Evolutionary conservation across 2,113 vertebrate genomes (phyloP).

Genomic region (Axis porcinus): DNA sequence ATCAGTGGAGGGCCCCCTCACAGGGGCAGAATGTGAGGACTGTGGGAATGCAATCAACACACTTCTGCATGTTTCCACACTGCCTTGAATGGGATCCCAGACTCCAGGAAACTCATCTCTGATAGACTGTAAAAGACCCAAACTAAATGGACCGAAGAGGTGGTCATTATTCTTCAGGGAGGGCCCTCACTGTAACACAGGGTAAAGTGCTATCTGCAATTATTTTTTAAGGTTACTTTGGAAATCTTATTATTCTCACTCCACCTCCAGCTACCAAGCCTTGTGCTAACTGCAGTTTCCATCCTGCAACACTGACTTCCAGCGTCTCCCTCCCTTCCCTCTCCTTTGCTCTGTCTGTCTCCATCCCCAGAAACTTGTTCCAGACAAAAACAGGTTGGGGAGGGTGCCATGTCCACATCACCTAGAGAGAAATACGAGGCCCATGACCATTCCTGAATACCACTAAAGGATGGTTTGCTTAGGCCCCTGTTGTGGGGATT

Average conservation of each 20-base stretch:
- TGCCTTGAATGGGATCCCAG: neutral
- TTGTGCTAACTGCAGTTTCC: neutral
- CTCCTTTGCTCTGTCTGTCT: neutral
- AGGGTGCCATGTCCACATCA: neutral
- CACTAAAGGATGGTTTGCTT: neutral
- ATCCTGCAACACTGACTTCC: neutral
- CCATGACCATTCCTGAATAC: neutral
- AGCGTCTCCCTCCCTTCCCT: neutral
- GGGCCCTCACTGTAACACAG: neutral
- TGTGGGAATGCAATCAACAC: neutral
- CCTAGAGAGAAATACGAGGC: neutral
- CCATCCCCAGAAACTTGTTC: neutral
- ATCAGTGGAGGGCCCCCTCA: neutral
- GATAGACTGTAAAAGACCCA: neutral
- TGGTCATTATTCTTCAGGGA: neutral
- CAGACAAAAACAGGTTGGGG: fast-evolving
- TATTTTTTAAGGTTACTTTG: neutral
- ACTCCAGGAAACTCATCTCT: neutral
- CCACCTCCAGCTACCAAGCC: neutral
- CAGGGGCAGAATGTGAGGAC: neutral
- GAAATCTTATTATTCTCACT: neutral
- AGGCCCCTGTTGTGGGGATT: neutral
- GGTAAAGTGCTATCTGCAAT: neutral
- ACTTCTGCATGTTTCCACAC: neutral
- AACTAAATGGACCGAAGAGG: neutral